Evolutionary conservation across 2,888 invertebrate genomes (phyloP).

Genomic region (Noctua fimbriata): DNA sequence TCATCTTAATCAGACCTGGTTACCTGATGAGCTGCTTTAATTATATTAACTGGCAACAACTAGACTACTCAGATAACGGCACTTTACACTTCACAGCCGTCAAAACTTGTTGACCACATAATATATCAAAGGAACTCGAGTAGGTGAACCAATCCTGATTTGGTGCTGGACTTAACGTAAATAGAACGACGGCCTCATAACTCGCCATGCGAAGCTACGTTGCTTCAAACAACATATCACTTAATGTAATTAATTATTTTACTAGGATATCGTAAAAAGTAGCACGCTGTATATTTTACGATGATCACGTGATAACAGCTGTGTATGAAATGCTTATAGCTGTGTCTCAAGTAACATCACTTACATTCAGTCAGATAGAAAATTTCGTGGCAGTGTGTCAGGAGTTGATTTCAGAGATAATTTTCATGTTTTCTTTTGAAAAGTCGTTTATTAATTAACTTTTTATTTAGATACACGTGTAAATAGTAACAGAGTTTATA

Average conservation of each 20-base stretch:
- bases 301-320: conserved; percentile 81
- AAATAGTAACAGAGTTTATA: conserved; percentile 2
- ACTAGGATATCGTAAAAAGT: conserved; percentile 70
- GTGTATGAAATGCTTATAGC: conserved; percentile 80
- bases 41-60: conserved; percentile 50
- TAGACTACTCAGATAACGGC: conserved; percentile 46
- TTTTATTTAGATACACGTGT: conserved; percentile 18
- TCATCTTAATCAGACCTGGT: conserved; percentile 18
- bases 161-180: conserved; percentile 40
- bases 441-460: conserved; percentile 32
- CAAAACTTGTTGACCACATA: conserved; percentile 45
- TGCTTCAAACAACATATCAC: conserved; percentile 50
- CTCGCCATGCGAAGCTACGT: conserved; percentile 36
- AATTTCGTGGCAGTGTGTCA: conserved; percentile 73
- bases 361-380: conserved; percentile 78
- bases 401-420: conserved; percentile 55
- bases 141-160: conserved; percentile 58
- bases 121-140: conserved; percentile 48
- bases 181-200: conserved; percentile 52
- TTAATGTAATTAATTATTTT: conserved; percentile 62
- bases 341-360: conserved; percentile 77
- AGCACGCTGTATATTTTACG: conserved; percentile 84
- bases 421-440: conserved; percentile 52
- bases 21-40: conserved; percentile 48
- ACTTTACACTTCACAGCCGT: conserved; percentile 34